Conservation (phyloP, 2,113 vertebrate species). For the Coryphaenoides rupestris region DNA sequence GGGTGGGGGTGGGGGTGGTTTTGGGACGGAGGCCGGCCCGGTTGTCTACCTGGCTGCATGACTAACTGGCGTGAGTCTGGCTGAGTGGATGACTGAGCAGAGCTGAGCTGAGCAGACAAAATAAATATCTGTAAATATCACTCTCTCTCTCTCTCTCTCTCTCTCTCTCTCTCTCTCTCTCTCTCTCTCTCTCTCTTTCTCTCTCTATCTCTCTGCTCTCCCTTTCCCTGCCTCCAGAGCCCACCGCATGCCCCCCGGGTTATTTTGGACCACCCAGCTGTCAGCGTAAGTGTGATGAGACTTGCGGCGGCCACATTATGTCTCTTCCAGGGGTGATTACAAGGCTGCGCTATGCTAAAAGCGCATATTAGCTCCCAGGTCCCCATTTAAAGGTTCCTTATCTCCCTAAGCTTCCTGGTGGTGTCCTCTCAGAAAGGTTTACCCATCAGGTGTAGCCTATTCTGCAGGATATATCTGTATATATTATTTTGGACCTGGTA, state of each 20-base stretch:
- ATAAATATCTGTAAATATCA: too few relatives aligned
- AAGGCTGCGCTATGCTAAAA: conserved; percentile 8
- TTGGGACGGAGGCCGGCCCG: conserved; percentile 23
- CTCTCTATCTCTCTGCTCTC: background rate
- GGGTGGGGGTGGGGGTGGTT: conserved; percentile 6
- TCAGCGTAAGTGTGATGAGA: conserved; percentile 63
- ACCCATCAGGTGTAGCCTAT: too few relatives aligned
- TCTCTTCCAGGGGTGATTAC: conserved; percentile 9
- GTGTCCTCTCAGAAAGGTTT: too few relatives aligned
- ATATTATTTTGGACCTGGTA: too few relatives aligned
- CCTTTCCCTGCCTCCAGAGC: conserved; percentile 25
- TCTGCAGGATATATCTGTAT: too few relatives aligned
- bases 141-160: too few relatives aligned
- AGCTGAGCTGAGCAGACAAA: conserved; percentile 17
- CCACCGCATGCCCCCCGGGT: conserved; percentile 63
- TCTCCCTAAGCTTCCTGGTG: background rate
- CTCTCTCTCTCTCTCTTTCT: background rate
- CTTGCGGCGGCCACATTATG: conserved; percentile 15
- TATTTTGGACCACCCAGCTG: conserved; percentile 71
- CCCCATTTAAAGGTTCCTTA: conserved; percentile 6
- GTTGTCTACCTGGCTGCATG: background rate
- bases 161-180: background rate
- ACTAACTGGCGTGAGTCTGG: background rate
- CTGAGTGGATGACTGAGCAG: background rate
- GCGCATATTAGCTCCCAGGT: conserved; percentile 10